phyloP scores from a whole-genome alignment of 2,797 vertebrate genomes.

The Siniperca scherzeri region DNA sequence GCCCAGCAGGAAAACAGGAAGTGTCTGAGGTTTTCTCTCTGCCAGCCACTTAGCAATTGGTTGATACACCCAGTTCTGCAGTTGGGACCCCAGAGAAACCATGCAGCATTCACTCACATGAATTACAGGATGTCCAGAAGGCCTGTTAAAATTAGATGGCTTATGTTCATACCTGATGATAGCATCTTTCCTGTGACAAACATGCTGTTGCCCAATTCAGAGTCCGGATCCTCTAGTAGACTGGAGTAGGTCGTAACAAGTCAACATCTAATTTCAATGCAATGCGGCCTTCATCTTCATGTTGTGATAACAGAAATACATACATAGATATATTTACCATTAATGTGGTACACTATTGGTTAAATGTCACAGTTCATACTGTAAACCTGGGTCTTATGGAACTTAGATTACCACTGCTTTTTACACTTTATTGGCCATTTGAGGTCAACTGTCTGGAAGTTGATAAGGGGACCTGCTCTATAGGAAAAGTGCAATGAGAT shows the following conservation, averaged over 20 bases:
- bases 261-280: slow-evolving; percentile 5
- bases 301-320: not conserved
- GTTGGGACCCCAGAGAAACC: slow-evolving; percentile 27
- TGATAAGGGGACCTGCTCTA: not conserved
- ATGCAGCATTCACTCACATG: slow-evolving; percentile 8
- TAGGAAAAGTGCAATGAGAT: no score
- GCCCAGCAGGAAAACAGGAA: slow-evolving; percentile 67
- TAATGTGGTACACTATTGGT: not conserved
- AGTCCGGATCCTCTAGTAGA: not conserved
- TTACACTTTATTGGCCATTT: not conserved
- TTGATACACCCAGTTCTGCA: slow-evolving; percentile 21
- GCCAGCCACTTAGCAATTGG: slow-evolving; percentile 43
- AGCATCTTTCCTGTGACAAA: slow-evolving; percentile 3
- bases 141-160: slow-evolving; percentile 14
- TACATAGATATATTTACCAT: not conserved
- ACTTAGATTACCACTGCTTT: not conserved
- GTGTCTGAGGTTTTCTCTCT: slow-evolving; percentile 42
- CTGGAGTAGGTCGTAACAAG: not conserved
- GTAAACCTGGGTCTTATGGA: not conserved
- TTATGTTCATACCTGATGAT: slow-evolving; percentile 23
- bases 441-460: not conserved
- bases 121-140: slow-evolving; percentile 43
- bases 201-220: not conserved
- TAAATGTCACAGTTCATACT: not conserved
- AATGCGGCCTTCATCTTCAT: not conserved